phyloP scores from a whole-genome alignment of 2,888 invertebrate species.

The Listrodromus nycthemerus region DNA sequence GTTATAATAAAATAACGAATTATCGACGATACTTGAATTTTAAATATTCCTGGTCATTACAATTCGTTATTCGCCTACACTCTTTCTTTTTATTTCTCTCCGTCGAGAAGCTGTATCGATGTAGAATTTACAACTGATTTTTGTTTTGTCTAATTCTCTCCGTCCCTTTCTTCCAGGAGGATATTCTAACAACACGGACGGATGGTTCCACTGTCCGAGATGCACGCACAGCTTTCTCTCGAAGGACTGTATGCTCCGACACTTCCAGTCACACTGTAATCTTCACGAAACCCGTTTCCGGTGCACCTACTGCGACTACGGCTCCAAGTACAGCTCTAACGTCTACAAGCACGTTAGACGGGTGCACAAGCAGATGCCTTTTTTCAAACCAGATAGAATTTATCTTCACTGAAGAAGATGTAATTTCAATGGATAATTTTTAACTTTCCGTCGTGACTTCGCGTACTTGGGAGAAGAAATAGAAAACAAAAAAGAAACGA shows the following conservation, averaged over 20 bases:
- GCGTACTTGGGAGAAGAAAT: constrained; percentile 17
- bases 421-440: constrained; percentile 13
- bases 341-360: constrained; percentile 75
- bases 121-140: not conserved
- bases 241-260: constrained; percentile 77
- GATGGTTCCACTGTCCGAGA: constrained; percentile 73
- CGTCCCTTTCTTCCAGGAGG: constrained; percentile 75
- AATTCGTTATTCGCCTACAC: not conserved
- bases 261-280: constrained; percentile 79
- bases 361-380: constrained; percentile 76
- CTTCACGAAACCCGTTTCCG: constrained; percentile 75
- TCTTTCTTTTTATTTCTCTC: not conserved
- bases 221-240: constrained; percentile 73
- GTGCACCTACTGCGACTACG: constrained; percentile 77
- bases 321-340: constrained; percentile 77
- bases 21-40: not conserved
- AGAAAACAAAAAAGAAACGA: constrained; percentile 7
- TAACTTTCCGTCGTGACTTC: not conserved
- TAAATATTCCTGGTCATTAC: constrained; percentile 5
- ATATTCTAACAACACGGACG: constrained; percentile 62
- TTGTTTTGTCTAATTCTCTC: constrained; percentile 47
- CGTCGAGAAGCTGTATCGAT: constrained; percentile 4
- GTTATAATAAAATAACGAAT: constrained; percentile 12
- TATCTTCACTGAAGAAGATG: constrained; percentile 56
- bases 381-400: constrained; percentile 74